Percentiles rank a stretch among this genome's conserved stretches.
Conservation (phyloP, 2,113 vertebrate species). For the Athene noctua region DNA sequence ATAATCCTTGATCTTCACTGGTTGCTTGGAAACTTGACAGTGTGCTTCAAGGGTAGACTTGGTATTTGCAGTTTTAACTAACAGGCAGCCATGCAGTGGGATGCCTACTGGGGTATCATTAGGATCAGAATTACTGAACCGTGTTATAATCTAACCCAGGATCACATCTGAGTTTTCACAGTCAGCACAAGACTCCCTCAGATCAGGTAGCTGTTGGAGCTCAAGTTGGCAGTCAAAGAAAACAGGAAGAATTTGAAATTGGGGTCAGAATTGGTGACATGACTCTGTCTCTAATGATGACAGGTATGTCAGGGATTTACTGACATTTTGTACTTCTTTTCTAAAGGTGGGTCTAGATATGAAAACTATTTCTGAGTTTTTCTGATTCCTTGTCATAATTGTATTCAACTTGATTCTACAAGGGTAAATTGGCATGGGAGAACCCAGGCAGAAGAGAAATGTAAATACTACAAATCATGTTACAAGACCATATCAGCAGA, state of each 20-base stretch:
- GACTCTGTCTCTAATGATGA: not conserved
- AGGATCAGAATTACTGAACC: not conserved
- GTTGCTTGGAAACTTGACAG: not conserved
- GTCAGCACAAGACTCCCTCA: not conserved
- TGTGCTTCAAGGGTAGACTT: not conserved
- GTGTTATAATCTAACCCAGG: not conserved
- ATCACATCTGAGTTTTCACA: not conserved
- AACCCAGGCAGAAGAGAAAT: not conserved
- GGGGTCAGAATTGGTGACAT: not conserved
- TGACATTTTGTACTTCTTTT: not conserved
- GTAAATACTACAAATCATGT: not conserved
- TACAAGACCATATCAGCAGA: not conserved
- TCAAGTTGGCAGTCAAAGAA: not conserved
- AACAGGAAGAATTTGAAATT: not conserved
- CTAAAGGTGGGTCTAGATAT: not conserved
- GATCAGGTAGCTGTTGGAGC: not conserved
- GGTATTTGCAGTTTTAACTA: not conserved
- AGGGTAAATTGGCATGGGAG: not conserved
- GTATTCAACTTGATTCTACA: not conserved
- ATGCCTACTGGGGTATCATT: not conserved
- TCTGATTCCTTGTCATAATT: not conserved
- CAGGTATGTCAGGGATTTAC: not conserved
- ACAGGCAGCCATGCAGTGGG: not conserved
- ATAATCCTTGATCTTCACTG: slow-evolving; percentile 25
- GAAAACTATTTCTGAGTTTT: not conserved